Base-by-base conservation (phyloP, 2,888 invertebrate species). In the Lasius platythorax region DNA sequence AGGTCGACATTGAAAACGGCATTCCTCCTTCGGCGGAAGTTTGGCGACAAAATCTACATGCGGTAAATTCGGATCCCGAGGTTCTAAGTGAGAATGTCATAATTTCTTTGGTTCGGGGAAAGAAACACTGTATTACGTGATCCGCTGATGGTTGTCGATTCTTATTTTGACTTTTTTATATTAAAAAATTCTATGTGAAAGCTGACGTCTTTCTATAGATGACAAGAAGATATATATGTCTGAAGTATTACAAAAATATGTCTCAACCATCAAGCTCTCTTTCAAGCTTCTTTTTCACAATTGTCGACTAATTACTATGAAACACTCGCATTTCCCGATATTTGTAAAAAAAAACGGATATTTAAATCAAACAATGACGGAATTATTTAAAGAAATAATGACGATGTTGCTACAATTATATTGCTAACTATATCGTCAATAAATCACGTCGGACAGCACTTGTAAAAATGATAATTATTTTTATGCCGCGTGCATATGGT, bases 1-100 rank as follows among this genome's bases (percentile, higher is more conserved):
- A 87, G 87, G 89, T 92, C 91, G 91, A 86, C 72, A 73, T 23
- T 79, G 33, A 73, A 73, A 73, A 50, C 50, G 50, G 5, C 50
- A 50, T 50, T 50, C 50, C 61, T 61, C 23, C 46, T 9, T 61
- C 43, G 46, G 30, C 73, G 58, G 79, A 79, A 79, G 58, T 79
- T 73, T 43, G 58, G 53, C 79, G 61, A 43, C 23, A 8, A 23
- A 46, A 46, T 46, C 84, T 79, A 43, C 74, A 11, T 9, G 68
- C 28, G 40, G 12, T 37, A 12, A 11, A 37, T 67, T 28, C 8
- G 23, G 5, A 9, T 37, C 12, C 15, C 5, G 18, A 18, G 56
- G 1, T 68, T 56, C 11, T 11, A 46, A 15, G 18, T 53, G 23
- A 72, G 33, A 61, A 5, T 15, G 4, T 8, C 37, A 6, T 43